Conservation (phyloP, 2,113 vertebrate genomes). For the Naja naja region DNA sequence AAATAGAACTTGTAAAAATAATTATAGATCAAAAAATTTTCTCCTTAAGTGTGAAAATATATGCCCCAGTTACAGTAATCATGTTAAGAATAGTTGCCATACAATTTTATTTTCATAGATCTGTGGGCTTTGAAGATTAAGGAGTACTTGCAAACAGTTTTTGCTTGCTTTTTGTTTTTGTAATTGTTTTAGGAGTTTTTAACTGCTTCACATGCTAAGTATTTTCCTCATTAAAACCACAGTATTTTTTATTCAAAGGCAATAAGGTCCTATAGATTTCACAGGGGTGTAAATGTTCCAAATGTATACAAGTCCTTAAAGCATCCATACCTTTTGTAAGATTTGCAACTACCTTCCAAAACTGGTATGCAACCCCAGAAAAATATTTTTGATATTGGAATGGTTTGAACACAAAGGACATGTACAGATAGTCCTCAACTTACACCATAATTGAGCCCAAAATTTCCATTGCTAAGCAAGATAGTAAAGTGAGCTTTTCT, state of each 20-base stretch:
- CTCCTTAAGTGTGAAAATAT: not conserved
- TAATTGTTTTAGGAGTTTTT: slow-evolving; percentile 18
- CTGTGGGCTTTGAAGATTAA: not conserved
- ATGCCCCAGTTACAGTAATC: not conserved
- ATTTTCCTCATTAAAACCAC: not conserved
- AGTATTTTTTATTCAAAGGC: not conserved
- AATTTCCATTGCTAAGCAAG: not conserved
- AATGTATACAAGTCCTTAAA: not conserved
- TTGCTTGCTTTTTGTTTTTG: not conserved
- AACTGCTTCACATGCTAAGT: not conserved
- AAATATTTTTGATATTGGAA: not conserved
- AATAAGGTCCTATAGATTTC: not conserved
- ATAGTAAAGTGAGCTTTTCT: not conserved
- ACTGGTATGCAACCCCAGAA: not conserved
- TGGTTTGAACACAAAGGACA: not conserved
- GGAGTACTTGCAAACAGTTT: not conserved
- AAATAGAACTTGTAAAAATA: not conserved
- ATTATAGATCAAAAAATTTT: not conserved
- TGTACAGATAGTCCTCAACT: not conserved
- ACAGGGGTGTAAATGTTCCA: not conserved
- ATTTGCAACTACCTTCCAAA: not conserved
- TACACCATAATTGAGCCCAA: not conserved
- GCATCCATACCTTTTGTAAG: not conserved
- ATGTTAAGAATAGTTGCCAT: not conserved
- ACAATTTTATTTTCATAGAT: not conserved